Evolutionary conservation across 2,797 vertebrate species (phyloP).

Genomic region (Tarsius wallacei): DNA sequence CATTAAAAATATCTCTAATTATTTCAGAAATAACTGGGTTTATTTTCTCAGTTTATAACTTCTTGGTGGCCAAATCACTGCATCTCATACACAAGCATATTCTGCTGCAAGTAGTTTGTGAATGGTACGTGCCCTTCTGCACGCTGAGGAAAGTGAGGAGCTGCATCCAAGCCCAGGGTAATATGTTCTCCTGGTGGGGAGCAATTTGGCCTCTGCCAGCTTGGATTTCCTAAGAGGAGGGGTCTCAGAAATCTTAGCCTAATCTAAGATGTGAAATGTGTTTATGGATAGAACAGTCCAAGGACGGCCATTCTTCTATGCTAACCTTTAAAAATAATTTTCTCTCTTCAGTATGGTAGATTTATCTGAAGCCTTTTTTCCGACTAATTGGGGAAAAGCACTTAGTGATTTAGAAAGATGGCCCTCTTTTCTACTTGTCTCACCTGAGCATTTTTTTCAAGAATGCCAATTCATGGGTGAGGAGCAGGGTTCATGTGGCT

Average conservation of each 20-base stretch:
- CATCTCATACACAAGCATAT: neutral
- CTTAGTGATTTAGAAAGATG: constrained; percentile 32
- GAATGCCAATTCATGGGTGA: neutral
- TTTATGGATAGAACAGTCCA: constrained; percentile 57
- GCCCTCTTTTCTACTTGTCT: constrained; percentile 24
- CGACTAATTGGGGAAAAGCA: constrained; percentile 37
- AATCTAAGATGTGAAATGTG: constrained; percentile 20
- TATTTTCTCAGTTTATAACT: constrained; percentile 45
- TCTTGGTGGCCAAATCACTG: constrained; percentile 22
- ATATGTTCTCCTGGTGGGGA: neutral
- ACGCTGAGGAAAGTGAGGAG: neutral
- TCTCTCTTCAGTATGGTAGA: constrained; percentile 51
- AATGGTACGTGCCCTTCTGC: neutral
- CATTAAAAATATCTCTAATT: constrained; percentile 38
- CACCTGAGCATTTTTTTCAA: constrained; percentile 46
- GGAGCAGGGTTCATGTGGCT: neutral
- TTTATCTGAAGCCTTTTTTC: constrained; percentile 48
- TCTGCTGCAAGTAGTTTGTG: neutral
- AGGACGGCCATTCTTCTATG: constrained; percentile 44
- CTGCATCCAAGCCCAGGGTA: neutral
- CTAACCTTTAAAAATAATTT: constrained; percentile 63
- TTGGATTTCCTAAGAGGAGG: constrained; percentile 8
- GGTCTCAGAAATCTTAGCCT: constrained; percentile 26
- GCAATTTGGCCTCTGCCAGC: neutral
- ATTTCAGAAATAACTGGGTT: neutral